Evolutionary conservation across 2,797 vertebrate species (phyloP).

Genomic region (Botia almorhae): DNA sequence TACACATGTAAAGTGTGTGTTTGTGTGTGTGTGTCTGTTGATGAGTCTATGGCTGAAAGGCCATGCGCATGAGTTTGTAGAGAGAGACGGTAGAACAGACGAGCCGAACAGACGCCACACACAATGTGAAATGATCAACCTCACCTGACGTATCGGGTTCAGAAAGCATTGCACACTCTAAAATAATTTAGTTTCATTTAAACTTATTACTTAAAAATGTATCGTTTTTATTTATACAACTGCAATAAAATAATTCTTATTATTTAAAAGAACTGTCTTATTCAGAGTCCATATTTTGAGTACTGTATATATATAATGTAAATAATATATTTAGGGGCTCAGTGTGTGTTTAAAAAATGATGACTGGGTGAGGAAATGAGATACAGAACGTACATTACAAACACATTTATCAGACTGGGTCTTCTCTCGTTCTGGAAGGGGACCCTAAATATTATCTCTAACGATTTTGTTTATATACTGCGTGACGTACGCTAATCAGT

Average conservation of each 20-base stretch:
- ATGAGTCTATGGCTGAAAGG: conserved; percentile 23
- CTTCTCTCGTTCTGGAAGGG: neutral
- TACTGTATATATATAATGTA: neutral
- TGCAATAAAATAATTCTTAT: neutral
- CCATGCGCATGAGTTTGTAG: conserved; percentile 3
- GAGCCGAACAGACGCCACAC: neutral
- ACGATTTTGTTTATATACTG: neutral
- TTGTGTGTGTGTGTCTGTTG: neutral
- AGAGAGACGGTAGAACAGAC: conserved; percentile 13
- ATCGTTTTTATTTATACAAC: conserved; percentile 5
- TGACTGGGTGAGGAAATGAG: neutral
- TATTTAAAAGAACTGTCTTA: neutral
- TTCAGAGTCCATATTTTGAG: neutral
- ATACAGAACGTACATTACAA: neutral
- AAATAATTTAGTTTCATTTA: conserved; percentile 5
- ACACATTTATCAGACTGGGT: neutral
- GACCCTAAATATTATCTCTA: neutral
- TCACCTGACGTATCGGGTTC: neutral
- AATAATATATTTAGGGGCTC: neutral
- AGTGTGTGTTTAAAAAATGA: neutral
- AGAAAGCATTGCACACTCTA: neutral
- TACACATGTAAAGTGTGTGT: conserved; percentile 16
- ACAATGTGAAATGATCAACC: conserved; percentile 1
- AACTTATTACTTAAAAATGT: neutral
- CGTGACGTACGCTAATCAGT: neutral